These are phyloP conservation scores for Poecilia picta DNA, from an alignment of 2,797 vertebrate genomes.

Conservation along the genomic window DNA sequence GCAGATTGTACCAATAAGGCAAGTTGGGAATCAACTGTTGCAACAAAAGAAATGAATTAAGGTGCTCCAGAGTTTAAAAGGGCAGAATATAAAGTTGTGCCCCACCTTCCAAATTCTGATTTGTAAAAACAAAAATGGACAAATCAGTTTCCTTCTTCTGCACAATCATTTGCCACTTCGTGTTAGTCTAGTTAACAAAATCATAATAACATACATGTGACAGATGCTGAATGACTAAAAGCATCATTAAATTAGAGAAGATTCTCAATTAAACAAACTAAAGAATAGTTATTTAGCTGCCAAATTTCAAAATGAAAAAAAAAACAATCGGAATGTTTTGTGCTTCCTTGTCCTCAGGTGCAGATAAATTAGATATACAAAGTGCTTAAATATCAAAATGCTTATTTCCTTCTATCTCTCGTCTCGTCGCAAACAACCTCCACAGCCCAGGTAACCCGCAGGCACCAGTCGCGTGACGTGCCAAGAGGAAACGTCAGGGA, in stretches of 20 bases:
- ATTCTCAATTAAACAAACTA: not conserved
- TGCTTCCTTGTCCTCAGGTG: slow-evolving; percentile 11
- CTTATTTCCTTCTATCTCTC: slow-evolving; percentile 64
- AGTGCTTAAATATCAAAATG: slow-evolving; percentile 34
- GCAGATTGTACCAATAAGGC: not conserved
- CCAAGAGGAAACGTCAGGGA: slow-evolving; percentile 75
- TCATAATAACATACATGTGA: not conserved
- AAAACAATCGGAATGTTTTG: slow-evolving; percentile 13
- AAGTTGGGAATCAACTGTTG: not conserved
- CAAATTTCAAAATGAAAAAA: not conserved
- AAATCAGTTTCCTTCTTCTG: not conserved
- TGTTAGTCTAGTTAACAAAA: not conserved
- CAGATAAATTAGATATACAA: slow-evolving; percentile 13
- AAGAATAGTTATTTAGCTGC: not conserved
- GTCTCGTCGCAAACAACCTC: slow-evolving; percentile 55
- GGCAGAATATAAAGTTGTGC: not conserved
- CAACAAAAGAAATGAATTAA: not conserved
- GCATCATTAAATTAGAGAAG: not conserved
- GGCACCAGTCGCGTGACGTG: slow-evolving; percentile 54
- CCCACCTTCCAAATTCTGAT: not conserved
- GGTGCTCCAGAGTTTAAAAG: not conserved
- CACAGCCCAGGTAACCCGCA: slow-evolving; percentile 50
- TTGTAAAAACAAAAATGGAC: not conserved
- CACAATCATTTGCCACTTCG: not conserved
- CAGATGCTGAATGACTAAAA: not conserved